Evolutionary conservation across 1,140 invertebrate species (phyloP).

Genomic region (Drosophila funebris): DNA sequence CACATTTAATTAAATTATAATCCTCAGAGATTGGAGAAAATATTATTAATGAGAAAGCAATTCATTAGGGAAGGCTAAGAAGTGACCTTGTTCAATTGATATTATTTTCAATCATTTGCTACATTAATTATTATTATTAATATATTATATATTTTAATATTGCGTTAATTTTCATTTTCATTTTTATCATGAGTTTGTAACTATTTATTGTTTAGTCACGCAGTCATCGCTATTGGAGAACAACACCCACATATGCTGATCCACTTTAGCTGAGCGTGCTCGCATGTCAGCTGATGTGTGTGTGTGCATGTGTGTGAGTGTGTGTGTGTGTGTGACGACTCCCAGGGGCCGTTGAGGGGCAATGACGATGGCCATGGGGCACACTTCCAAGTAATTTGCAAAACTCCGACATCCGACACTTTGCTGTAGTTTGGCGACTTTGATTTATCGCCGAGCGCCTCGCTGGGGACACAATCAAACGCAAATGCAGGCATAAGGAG

Average conservation of each 20-base stretch:
- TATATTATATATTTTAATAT: no score
- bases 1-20: no score
- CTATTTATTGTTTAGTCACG: not conserved
- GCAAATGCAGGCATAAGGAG: conserved; percentile 52
- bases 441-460: conserved; percentile 65
- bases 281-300: conserved; percentile 4
- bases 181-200: not conserved
- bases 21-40: no score
- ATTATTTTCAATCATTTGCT: no score
- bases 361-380: conserved; percentile 53
- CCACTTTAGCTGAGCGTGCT: conserved; percentile 38
- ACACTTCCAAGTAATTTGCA: conserved; percentile 80
- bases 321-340: conserved; percentile 34
- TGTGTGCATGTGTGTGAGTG: conserved; percentile 9
- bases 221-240: conserved; percentile 9
- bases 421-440: conserved; percentile 75
- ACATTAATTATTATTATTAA: no score
- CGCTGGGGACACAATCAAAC: conserved; percentile 52
- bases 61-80: no score
- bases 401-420: conserved; percentile 74
- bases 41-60: no score
- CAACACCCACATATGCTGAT: conserved; percentile 71
- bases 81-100: no score
- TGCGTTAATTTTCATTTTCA: no score
- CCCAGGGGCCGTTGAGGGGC: conserved; percentile 47